These are phyloP conservation scores for Lampropteryx suffumata DNA, from an alignment of 2,888 invertebrate genomes.

Conservation along the genomic window DNA sequence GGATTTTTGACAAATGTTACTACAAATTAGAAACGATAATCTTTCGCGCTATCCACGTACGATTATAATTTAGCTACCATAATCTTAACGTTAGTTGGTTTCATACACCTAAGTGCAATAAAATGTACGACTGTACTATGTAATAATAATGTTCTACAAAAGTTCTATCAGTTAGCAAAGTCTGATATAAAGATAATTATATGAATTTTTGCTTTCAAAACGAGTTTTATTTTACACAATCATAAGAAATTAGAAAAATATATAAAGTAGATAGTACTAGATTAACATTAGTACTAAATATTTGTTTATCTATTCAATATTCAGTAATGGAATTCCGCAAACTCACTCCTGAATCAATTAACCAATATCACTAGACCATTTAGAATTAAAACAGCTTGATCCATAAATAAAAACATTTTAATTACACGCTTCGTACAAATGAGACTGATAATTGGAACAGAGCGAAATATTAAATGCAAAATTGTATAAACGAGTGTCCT, in stretches of 20 bases:
- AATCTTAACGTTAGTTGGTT: too few relatives aligned
- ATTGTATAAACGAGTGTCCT: conserved; percentile 33
- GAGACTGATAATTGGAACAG: conserved; percentile 40
- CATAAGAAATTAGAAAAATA: too few relatives aligned
- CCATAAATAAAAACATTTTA: conserved; percentile 67
- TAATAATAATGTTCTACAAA: conserved; percentile 48
- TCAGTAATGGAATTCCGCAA: too few relatives aligned
- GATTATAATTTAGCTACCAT: too few relatives aligned
- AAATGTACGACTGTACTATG: conserved; percentile 18
- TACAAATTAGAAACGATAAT: neutral
- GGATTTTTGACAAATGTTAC: too few relatives aligned
- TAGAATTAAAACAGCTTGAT: conserved; percentile 20
- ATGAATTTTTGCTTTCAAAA: conserved; percentile 72
- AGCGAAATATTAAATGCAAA: conserved; percentile 57
- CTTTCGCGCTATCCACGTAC: conserved; percentile 8
- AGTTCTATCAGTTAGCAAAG: conserved; percentile 71
- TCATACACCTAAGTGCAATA: too few relatives aligned
- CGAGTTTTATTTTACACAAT: conserved; percentile 43
- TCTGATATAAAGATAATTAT: conserved; percentile 62
- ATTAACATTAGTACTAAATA: too few relatives aligned
- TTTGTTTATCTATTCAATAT: too few relatives aligned
- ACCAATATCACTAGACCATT: too few relatives aligned
- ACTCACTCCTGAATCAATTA: too few relatives aligned
- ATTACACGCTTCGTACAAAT: conserved; percentile 50
- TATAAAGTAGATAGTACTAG: too few relatives aligned